A percentile compares a stretch with the other conserved stretches of the same genome.
Conservation (phyloP, 1,140 invertebrate genomes). For the Idris sp. region DNA sequence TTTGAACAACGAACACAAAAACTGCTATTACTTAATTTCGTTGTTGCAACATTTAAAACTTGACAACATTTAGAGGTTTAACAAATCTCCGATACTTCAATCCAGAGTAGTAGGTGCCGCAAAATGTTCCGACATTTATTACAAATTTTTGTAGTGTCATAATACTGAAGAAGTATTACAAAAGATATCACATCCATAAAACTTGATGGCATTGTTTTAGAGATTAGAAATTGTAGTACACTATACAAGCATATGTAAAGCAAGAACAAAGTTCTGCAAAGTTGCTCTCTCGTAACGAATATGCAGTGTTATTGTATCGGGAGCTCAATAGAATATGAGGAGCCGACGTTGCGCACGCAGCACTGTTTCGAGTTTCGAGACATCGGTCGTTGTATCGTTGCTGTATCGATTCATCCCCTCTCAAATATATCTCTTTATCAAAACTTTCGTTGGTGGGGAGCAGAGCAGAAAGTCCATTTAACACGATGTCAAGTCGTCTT, state of each 20-base stretch:
- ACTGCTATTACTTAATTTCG: neutral
- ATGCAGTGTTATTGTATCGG: constrained; percentile 68
- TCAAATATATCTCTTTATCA: constrained; percentile 47
- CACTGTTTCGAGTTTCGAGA: constrained; percentile 76
- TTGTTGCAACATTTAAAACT: neutral
- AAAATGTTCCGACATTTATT: too few species aligned
- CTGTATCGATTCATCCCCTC: constrained; percentile 77
- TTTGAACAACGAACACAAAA: too few species aligned
- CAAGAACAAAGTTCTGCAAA: constrained; percentile 56
- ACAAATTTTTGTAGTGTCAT: constrained; percentile 15
- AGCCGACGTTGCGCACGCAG: constrained; percentile 70
- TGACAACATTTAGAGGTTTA: neutral
- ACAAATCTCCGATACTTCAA: neutral
- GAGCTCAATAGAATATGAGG: constrained; percentile 65
- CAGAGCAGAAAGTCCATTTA: constrained; percentile 62
- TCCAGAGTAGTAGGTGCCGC: too few species aligned
- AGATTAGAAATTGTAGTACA: constrained; percentile 25
- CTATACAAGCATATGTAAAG: constrained; percentile 30
- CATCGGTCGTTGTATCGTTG: constrained; percentile 76
- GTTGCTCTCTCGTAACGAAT: constrained; percentile 65
- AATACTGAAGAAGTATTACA: constrained; percentile 6
- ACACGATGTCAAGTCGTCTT: constrained; percentile 60
- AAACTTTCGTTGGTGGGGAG: constrained; percentile 60
- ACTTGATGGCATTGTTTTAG: constrained; percentile 19
- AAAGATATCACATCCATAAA: constrained; percentile 19